Conservation (phyloP, 2,888 invertebrate genomes). For the Nephrocerus scutellatus region DNA sequence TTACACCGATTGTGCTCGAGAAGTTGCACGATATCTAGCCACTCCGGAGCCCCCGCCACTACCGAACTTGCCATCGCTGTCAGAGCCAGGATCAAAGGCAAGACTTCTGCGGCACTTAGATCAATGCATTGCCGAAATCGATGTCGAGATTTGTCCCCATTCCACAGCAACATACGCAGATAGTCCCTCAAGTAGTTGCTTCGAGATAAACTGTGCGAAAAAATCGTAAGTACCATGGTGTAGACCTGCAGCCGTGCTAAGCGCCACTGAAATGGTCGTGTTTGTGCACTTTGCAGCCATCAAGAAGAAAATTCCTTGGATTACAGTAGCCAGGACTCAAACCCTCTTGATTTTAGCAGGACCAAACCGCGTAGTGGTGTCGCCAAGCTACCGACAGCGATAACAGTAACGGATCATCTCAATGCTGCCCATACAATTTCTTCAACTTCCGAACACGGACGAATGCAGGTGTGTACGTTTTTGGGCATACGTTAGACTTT, state of each 20-base stretch:
- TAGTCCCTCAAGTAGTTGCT: conserved; percentile 41
- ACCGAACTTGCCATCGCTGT: conserved; percentile 47
- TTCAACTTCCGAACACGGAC: conserved; percentile 20
- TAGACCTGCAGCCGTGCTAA: background rate
- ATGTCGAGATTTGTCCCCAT: conserved; percentile 51
- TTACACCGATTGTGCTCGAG: conserved; percentile 59
- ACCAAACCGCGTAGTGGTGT: too few species aligned
- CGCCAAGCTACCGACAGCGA: background rate
- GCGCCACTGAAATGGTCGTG: background rate
- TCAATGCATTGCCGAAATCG: conserved; percentile 55
- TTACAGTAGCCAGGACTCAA: conserved; percentile 44
- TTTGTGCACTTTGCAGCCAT: conserved; percentile 20
- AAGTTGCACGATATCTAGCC: conserved; percentile 49
- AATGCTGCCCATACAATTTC: conserved; percentile 18
- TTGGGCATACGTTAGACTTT: too few species aligned
- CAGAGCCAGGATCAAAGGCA: conserved; percentile 54
- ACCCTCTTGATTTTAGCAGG: conserved; percentile 52
- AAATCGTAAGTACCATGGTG: conserved; percentile 24
- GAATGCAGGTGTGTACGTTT: conserved; percentile 21
- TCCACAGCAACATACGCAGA: conserved; percentile 34
- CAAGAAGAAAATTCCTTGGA: conserved; percentile 42
- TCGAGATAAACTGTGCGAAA: conserved; percentile 32
- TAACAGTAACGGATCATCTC: background rate
- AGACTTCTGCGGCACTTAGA: conserved; percentile 54
- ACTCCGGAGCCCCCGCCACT: conserved; percentile 46